Conservation (phyloP, 2,797 vertebrate genomes). For the Thunnus albacares region DNA sequence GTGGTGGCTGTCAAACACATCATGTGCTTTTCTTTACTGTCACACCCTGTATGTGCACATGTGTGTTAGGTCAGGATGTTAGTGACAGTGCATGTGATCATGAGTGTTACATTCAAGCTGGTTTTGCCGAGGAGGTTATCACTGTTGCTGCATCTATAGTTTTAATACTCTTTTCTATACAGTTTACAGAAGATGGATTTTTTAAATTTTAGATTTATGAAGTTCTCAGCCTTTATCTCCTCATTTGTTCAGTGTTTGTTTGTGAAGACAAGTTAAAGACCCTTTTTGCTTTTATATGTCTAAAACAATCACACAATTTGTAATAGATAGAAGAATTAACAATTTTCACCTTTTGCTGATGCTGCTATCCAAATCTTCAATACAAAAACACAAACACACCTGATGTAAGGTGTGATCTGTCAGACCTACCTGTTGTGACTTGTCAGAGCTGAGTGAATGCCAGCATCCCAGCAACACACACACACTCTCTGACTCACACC, state of each 20-base stretch:
- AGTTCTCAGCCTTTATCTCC: background rate
- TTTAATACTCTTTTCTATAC: background rate
- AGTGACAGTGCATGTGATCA: background rate
- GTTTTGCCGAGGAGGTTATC: background rate
- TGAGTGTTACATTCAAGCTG: background rate
- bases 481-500: background rate
- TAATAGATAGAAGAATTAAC: background rate
- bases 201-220: too few species aligned
- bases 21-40: constrained; percentile 3
- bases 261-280: background rate
- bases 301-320: background rate
- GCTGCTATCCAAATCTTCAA: background rate
- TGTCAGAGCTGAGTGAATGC: background rate
- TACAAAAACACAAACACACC: background rate
- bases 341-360: background rate
- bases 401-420: constrained; percentile 28
- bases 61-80: constrained; percentile 1
- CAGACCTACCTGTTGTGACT: constrained; percentile 23
- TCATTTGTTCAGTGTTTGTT: background rate
- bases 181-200: background rate
- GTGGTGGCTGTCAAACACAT: constrained; percentile 10
- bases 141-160: background rate
- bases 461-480: background rate
- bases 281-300: background rate
- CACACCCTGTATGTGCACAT: background rate